phyloP scores from a whole-genome alignment of 2,113 vertebrate species.

The Carassius gibelio region DNA sequence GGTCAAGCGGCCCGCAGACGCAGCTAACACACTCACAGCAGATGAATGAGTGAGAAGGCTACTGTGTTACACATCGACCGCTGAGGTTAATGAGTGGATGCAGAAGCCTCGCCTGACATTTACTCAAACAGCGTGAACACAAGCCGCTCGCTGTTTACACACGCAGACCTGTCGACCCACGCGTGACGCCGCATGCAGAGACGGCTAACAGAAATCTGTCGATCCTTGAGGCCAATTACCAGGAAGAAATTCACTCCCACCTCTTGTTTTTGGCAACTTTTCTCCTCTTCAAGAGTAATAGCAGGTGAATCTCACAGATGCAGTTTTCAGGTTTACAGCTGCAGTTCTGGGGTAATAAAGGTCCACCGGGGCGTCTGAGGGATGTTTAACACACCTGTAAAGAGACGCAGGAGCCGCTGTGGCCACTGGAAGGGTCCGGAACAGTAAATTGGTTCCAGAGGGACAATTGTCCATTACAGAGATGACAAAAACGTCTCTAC shows the following conservation, averaged over 20 bases:
- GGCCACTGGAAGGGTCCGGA: background rate
- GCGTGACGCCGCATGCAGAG: too few species aligned
- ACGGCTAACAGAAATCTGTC: background rate
- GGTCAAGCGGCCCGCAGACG: background rate
- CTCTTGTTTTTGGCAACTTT: background rate
- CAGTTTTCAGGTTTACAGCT: background rate
- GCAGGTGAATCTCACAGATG: background rate
- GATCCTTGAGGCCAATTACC: background rate
- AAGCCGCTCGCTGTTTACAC: background rate
- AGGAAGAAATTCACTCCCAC: background rate
- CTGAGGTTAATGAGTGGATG: background rate
- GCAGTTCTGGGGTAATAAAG: conserved; percentile 4
- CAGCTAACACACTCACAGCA: too few species aligned
- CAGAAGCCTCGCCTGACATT: background rate
- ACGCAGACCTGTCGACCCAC: too few species aligned
- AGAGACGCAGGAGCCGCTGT: background rate
- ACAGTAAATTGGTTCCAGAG: conserved; percentile 29
- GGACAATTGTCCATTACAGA: conserved; percentile 26
- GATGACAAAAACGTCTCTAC: conserved; percentile 12
- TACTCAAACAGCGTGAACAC: background rate
- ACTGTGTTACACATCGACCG: background rate
- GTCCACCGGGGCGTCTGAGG: background rate
- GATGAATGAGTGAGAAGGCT: background rate
- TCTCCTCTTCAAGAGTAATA: background rate
- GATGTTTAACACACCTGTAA: conserved; percentile 23